Evolutionary conservation across 53 echinoderm and acorn worm genomes (phyloP).

Genomic region (Arbacia lixula): DNA sequence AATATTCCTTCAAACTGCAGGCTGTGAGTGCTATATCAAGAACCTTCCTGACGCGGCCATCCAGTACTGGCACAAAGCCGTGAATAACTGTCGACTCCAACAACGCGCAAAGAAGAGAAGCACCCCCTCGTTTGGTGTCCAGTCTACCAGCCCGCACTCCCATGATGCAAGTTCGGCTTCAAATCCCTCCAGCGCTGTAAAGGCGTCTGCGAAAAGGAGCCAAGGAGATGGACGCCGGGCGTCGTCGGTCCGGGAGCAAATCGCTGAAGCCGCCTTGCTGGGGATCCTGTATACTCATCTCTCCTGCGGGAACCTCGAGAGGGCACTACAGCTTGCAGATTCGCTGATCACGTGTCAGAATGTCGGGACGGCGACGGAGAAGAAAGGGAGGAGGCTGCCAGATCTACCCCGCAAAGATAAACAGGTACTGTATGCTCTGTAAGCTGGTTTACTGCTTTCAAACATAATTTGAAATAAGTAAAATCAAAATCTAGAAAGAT

Average conservation of each 20-base stretch:
- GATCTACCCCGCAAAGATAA: slow-evolving; percentile 42
- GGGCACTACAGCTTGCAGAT: slow-evolving; percentile 35
- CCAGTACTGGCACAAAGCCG: slow-evolving; percentile 21
- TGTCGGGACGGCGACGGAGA: slow-evolving; percentile 14
- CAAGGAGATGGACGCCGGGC: neutral
- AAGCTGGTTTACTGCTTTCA: too few relatives aligned
- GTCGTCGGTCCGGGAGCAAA: neutral
- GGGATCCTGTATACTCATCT: slow-evolving; percentile 48
- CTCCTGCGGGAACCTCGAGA: neutral
- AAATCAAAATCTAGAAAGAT: too few relatives aligned
- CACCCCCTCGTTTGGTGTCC: neutral
- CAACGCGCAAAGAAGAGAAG: neutral
- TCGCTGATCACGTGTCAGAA: slow-evolving; percentile 40
- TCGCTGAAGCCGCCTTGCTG: slow-evolving; percentile 36
- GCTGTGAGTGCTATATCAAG: slow-evolving; percentile 49
- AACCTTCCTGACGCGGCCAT: slow-evolving; percentile 30
- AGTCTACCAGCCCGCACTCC: neutral
- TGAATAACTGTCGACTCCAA: slow-evolving; percentile 17
- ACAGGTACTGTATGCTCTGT: slow-evolving; percentile 29
- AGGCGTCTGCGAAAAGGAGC: neutral
- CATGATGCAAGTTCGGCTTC: neutral
- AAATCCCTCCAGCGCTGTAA: neutral
- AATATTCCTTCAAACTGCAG: neutral
- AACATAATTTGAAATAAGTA: too few relatives aligned
- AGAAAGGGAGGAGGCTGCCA: slow-evolving; percentile 24